Percentiles rank a stretch among this genome's conserved stretches.
phyloP scores from a whole-genome alignment of 2,113 vertebrate genomes.

The Balaenoptera acutorostrata region DNA sequence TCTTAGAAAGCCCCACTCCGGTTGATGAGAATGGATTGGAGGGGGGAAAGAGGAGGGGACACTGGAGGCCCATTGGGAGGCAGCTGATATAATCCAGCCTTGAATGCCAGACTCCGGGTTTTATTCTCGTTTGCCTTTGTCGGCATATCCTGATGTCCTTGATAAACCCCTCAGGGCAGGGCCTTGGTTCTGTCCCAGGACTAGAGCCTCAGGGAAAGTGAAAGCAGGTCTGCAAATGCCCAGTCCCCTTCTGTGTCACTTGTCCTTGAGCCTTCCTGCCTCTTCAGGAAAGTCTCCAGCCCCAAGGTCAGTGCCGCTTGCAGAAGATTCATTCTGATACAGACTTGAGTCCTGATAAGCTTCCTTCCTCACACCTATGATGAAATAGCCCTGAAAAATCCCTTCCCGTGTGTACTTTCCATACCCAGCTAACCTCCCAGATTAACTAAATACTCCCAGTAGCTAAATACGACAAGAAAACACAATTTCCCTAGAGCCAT shows the following conservation, averaged over 20 bases:
- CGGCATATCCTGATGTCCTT: neutral
- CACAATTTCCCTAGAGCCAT: constrained; percentile 61
- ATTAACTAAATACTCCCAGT: neutral
- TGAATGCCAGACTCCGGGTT: neutral
- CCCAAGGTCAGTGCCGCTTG: constrained; percentile 35
- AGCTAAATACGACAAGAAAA: constrained; percentile 63
- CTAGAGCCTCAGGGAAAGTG: neutral
- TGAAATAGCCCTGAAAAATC: constrained; percentile 64
- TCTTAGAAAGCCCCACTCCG: neutral
- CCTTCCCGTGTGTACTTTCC: constrained; percentile 59
- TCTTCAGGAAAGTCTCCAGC: constrained; percentile 27
- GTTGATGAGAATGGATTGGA: too few relatives aligned
- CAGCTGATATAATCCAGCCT: neutral
- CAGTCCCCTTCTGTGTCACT: neutral
- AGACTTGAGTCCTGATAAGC: constrained; percentile 65
- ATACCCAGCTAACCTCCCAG: constrained; percentile 49
- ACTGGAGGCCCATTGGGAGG: neutral
- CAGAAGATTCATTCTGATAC: constrained; percentile 39
- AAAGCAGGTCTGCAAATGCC: neutral
- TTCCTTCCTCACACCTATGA: constrained; percentile 71
- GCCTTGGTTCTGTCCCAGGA: neutral
- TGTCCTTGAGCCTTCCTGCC: constrained; percentile 23
- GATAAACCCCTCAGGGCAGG: neutral
- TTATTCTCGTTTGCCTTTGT: neutral
- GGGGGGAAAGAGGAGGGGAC: neutral